Evolutionary conservation across 1,140 invertebrate genomes (phyloP).

Genomic region (Trichonephila clavipes): DNA sequence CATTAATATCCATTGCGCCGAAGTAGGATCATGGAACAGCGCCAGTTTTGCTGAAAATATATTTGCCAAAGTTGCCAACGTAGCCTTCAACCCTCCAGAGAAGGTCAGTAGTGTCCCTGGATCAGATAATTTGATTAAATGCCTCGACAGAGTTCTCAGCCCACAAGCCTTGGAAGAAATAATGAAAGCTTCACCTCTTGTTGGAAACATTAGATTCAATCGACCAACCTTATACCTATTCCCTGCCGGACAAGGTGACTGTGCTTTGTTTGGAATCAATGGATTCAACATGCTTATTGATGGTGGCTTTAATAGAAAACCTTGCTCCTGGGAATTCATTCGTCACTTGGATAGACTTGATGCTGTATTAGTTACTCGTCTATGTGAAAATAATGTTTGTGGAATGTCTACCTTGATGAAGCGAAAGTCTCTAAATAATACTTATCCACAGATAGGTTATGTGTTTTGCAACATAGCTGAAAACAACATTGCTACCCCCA

Average conservation of each 20-base stretch:
- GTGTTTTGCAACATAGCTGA: constrained; percentile 93
- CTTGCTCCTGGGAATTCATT: constrained; percentile 98
- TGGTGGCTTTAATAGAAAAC: constrained; percentile 95
- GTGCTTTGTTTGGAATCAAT: constrained; percentile 97
- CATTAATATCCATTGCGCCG: constrained; percentile 92
- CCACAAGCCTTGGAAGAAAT: constrained; percentile 86
- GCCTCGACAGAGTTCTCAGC: constrained; percentile 81
- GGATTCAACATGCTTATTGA: constrained; percentile 98
- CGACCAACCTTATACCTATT: constrained; percentile 98
- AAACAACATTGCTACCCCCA: constrained; percentile 81
- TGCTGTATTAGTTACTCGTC: constrained; percentile 93
- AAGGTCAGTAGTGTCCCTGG: constrained; percentile 88
- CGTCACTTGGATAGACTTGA: constrained; percentile 96
- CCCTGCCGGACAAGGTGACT: constrained; percentile 97
- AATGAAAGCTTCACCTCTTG: constrained; percentile 94
- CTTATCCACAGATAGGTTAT: constrained; percentile 98
- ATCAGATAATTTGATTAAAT: constrained; percentile 85
- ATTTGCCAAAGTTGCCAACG: constrained; percentile 83
- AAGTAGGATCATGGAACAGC: constrained; percentile 91
- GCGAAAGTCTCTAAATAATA: constrained; percentile 85
- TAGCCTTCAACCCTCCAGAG: constrained; percentile 91
- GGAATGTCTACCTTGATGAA: constrained; percentile 92
- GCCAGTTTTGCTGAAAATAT: constrained; percentile 87
- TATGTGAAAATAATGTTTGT: constrained; percentile 94
- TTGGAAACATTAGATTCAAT: constrained; percentile 97